Percentiles rank a stretch among this genome's conserved stretches.
phyloP scores from a whole-genome alignment of 2,888 invertebrate genomes.

The Phasia obesa region DNA sequence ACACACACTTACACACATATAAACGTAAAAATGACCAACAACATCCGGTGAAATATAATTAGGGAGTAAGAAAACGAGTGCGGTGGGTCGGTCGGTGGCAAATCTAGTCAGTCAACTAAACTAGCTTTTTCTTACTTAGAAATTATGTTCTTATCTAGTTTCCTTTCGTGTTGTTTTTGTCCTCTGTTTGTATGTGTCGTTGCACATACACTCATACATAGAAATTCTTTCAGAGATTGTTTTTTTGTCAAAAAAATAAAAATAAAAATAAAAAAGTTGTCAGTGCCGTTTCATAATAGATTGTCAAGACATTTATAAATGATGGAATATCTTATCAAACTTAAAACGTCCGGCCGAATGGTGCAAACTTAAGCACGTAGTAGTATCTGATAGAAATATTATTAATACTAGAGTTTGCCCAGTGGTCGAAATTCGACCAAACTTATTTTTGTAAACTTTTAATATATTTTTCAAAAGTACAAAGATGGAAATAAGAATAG shows the following conservation, averaged over 20 bases:
- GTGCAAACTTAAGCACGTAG: slow-evolving; percentile 52
- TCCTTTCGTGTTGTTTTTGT: slow-evolving; percentile 82
- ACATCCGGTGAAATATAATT: slow-evolving; percentile 70
- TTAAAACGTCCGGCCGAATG: slow-evolving; percentile 23
- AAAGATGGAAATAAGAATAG: too few species aligned
- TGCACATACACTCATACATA: neutral
- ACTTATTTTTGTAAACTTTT: too few species aligned
- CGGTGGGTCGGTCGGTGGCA: slow-evolving; percentile 73
- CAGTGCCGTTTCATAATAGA: slow-evolving; percentile 68
- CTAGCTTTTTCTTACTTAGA: slow-evolving; percentile 64
- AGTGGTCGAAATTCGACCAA: too few species aligned
- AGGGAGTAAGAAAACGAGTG: slow-evolving; percentile 50
- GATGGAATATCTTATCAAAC: slow-evolving; percentile 69
- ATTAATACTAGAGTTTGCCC: too few species aligned
- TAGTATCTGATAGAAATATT: too few species aligned
- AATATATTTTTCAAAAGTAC: too few species aligned
- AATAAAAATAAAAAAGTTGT: slow-evolving; percentile 50
- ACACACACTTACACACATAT: slow-evolving; percentile 29
- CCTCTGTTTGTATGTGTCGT: slow-evolving; percentile 72
- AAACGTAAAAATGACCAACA: slow-evolving; percentile 68
- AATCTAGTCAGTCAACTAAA: slow-evolving; percentile 50
- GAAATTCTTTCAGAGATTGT: slow-evolving; percentile 70
- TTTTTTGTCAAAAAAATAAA: slow-evolving; percentile 20
- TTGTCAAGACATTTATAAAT: slow-evolving; percentile 69
- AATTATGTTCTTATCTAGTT: slow-evolving; percentile 82